Percentiles rank a stretch among this genome's conserved stretches.
phyloP scores from a whole-genome alignment of 2,888 invertebrate species.

The Orthosia cruda region DNA sequence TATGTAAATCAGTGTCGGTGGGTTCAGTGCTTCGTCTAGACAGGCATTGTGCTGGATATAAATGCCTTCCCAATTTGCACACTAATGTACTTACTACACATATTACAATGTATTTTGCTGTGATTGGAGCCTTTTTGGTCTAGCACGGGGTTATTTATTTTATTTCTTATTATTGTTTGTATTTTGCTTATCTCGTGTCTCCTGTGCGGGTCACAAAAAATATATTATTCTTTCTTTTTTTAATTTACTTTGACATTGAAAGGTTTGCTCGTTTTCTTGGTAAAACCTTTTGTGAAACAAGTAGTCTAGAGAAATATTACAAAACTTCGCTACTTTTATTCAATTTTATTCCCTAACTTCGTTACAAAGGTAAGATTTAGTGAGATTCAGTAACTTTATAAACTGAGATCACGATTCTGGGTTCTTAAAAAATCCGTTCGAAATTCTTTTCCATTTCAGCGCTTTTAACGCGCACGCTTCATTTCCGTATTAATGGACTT shows the following conservation, averaged over 20 bases:
- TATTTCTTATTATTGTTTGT: too few relatives aligned
- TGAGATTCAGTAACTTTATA: constrained; percentile 40
- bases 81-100: constrained; percentile 33
- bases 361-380: constrained; percentile 18
- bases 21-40: constrained; percentile 71
- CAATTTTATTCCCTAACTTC: constrained; percentile 18
- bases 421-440: constrained; percentile 26
- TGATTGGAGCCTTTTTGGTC: too few relatives aligned
- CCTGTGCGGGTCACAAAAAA: too few relatives aligned
- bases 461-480: constrained; percentile 26
- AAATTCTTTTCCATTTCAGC: constrained; percentile 32
- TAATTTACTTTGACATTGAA: constrained; percentile 46
- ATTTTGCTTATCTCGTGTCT: too few relatives aligned
- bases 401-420: constrained; percentile 20
- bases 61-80: constrained; percentile 53
- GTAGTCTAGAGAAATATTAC: constrained; percentile 3
- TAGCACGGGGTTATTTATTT: too few relatives aligned
- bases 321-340: constrained; percentile 16
- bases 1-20: constrained; percentile 69
- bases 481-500: constrained; percentile 38
- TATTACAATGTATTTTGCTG: constrained; percentile 17
- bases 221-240: too few relatives aligned
- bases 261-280: constrained; percentile 11
- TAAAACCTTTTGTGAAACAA: constrained; percentile 7
- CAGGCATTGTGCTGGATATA: constrained; percentile 67